A percentile compares a stretch with the other conserved stretches of the same genome.
Evolutionary conservation across 2,113 vertebrate genomes (phyloP).

Genomic region (Lophura nycthemera): DNA sequence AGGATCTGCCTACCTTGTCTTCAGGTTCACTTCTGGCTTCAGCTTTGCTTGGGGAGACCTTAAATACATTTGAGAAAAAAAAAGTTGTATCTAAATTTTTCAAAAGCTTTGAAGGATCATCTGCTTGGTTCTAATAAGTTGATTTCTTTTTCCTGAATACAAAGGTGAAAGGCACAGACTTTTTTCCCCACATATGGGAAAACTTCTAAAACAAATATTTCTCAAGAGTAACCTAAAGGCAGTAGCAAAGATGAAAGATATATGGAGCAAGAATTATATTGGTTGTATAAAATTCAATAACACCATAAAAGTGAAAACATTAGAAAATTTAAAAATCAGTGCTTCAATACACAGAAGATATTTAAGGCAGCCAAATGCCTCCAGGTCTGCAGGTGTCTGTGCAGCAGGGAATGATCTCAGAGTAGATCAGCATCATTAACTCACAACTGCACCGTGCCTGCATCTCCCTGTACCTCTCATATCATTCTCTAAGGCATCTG

Average conservation of each 20-base stretch:
- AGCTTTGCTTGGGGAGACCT: slow-evolving; percentile 82
- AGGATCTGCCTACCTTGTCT: slow-evolving; percentile 75
- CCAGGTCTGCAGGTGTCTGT: neutral
- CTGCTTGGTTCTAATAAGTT: neutral
- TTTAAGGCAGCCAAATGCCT: neutral
- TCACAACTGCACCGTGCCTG: neutral
- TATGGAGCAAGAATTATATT: neutral
- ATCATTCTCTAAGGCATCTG: neutral
- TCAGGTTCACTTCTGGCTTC: slow-evolving; percentile 77
- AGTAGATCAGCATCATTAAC: neutral
- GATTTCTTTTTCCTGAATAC: neutral
- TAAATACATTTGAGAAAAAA: slow-evolving; percentile 30
- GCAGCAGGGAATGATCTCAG: neutral
- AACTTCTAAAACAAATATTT: neutral
- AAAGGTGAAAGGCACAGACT: neutral
- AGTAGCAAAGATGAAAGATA: neutral
- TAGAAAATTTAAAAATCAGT: neutral
- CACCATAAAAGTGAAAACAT: neutral
- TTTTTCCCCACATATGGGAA: neutral
- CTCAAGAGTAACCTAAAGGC: neutral
- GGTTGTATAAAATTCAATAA: neutral
- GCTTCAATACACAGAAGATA: neutral
- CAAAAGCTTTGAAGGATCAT: neutral
- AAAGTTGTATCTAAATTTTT: neutral
- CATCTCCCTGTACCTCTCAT: neutral